Base-by-base conservation (phyloP, 2,888 invertebrate genomes). In the Catocala nupta region DNA sequence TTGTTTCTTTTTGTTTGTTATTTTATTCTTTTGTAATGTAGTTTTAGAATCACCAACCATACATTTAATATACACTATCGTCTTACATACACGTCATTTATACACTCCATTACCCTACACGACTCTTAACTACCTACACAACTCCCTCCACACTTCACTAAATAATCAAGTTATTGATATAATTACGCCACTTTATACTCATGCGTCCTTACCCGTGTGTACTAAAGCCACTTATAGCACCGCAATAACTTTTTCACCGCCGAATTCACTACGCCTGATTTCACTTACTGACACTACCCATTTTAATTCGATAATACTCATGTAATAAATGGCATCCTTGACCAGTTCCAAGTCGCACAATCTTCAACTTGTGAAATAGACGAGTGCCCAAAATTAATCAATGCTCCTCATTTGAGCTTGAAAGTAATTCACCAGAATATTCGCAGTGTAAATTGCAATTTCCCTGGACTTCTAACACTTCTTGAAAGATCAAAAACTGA, bases 371-470 rank as follows among this genome's bases (percentile, higher is more conserved):
- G 56, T 16, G 42, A 43, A 49, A 45, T 56, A 49, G 56, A 56
- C 5, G 56, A 56, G 6, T 56, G 56, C 25, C 49, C 49, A 8
- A 51, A 36, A 12, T 11, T 51, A 51, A 51, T 51, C 5, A n/a
- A 11, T 9, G 12, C 4, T 8, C 7, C 39, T 5, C 11, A 11
- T 39, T 12, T 10, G 5, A 12, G 3, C 36, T n/a, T n/a, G 13
- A 43, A 12, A 43, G 12, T 50, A 5, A 34, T 50, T 50, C 53
- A 53, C 43, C 53, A 53, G 11, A 53, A 43, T 45, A 57, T 51
- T 5, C 44, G 57, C 9, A 57, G 57, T 25, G 36, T 57, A 51
- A 57, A 50, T 13, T 11, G 44, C n/a, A 57, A 57, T 34, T 51
- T 13, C 36, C 11, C 50, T 7, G 36, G 34, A n/a, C 9, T 53